phyloP scores from a whole-genome alignment of 2,113 vertebrate species.

The Lutjanus erythropterus region DNA sequence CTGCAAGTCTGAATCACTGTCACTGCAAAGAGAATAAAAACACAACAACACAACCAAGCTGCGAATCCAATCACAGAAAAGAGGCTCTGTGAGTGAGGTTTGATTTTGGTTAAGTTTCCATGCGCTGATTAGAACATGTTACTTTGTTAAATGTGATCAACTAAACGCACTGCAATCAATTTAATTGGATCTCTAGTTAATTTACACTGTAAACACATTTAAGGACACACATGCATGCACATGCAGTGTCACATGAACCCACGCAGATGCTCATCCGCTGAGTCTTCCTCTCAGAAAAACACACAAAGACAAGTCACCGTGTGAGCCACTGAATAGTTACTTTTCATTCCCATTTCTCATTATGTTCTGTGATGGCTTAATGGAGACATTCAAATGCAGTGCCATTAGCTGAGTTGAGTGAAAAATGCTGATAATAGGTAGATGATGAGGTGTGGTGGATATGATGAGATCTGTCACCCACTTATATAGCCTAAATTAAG shows the following conservation, averaged over 20 bases:
- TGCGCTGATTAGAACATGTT: not conserved
- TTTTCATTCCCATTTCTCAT: constrained; percentile 5
- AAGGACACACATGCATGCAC: not conserved
- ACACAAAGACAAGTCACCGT: not conserved
- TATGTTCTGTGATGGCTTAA: constrained; percentile 22
- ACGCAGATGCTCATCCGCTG: not conserved
- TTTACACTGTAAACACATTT: no score
- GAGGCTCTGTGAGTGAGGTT: accelerated
- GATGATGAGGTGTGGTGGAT: constrained; percentile 9
- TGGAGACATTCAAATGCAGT: constrained; percentile 20
- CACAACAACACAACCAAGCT: not conserved
- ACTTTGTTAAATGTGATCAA: constrained; percentile 11
- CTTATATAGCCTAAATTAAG: not conserved
- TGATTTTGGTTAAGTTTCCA: not conserved
- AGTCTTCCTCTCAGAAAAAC: not conserved
- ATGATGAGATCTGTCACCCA: constrained; percentile 8
- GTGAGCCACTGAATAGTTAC: not conserved
- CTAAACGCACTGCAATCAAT: constrained; percentile 24
- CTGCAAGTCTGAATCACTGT: not conserved
- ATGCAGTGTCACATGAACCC: not conserved
- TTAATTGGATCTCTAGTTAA: no score
- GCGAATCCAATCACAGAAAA: not conserved
- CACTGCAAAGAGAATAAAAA: not conserved
- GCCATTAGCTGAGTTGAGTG: constrained; percentile 20
- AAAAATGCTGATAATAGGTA: constrained; percentile 1